phyloP scores from a whole-genome alignment of 53 echinoderm and acorn worm genomes.

The Temnopleurus reevesii region DNA sequence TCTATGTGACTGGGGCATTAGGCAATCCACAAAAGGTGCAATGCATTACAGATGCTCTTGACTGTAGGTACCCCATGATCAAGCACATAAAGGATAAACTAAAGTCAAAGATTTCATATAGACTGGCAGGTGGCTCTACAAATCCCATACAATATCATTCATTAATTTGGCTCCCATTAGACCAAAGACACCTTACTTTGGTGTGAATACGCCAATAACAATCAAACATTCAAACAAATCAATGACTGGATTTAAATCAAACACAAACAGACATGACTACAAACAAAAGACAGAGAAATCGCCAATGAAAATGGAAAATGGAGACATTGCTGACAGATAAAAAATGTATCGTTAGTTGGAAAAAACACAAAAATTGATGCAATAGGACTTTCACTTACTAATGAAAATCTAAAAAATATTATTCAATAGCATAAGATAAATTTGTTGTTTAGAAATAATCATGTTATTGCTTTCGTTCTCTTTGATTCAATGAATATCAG shows the following conservation, averaged over 20 bases:
- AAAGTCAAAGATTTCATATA: no score
- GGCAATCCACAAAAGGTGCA: no score
- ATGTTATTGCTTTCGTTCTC: conserved; percentile 8
- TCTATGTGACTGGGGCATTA: no score
- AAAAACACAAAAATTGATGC: neutral
- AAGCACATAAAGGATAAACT: no score
- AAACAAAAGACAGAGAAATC: neutral
- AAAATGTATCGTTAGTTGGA: neutral
- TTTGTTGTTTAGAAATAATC: neutral
- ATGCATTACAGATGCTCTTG: no score
- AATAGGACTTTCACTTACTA: neutral
- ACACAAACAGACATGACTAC: no score
- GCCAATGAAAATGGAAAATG: neutral
- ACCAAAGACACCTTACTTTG: no score
- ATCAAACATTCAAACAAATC: no score
- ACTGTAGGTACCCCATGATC: no score
- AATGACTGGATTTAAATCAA: no score
- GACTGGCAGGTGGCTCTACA: no score
- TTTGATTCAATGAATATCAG: neutral
- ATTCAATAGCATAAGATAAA: neutral
- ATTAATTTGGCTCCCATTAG: neutral
- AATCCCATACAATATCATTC: no score
- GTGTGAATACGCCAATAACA: neutral
- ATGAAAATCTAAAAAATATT: neutral
- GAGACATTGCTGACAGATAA: neutral